phyloP scores from a whole-genome alignment of 2,797 vertebrate species.

The Myotis findleyi region DNA sequence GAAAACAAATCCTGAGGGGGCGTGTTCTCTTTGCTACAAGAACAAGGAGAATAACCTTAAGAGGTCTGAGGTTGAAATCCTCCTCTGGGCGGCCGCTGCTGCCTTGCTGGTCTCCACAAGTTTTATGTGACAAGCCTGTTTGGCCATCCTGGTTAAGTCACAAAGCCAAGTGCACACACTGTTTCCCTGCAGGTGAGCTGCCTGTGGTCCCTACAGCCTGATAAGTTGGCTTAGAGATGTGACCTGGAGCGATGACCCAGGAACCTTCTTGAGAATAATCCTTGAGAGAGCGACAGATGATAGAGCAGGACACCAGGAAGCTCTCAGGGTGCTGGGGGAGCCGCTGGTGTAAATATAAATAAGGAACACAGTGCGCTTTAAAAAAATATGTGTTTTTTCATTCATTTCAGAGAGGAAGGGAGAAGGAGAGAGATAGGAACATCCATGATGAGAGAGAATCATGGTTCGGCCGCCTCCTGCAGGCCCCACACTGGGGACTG shows the following conservation, averaged over 20 bases:
- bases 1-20: not conserved
- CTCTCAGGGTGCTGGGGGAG: not conserved
- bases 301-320: conserved; percentile 43
- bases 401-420: no score
- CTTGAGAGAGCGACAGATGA: not conserved
- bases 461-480: no score
- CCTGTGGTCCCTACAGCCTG: not conserved
- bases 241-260: conserved; percentile 58
- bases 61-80: not conserved
- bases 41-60: not conserved
- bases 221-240: not conserved
- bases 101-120: not conserved
- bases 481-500: no score
- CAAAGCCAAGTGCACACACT: not conserved
- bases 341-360: not conserved
- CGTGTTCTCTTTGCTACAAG: not conserved
- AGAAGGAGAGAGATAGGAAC: no score
- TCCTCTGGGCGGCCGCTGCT: not conserved
- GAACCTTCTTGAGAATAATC: conserved; percentile 44
- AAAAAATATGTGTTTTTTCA: no score
- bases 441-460: no score
- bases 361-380: not conserved
- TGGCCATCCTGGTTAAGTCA: not conserved
- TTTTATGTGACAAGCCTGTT: conserved; percentile 22
- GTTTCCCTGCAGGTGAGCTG: not conserved